These are phyloP conservation scores for Pogonocherus hispidulus DNA, from an alignment of 2,888 invertebrate species.

Conservation along the genomic window DNA sequence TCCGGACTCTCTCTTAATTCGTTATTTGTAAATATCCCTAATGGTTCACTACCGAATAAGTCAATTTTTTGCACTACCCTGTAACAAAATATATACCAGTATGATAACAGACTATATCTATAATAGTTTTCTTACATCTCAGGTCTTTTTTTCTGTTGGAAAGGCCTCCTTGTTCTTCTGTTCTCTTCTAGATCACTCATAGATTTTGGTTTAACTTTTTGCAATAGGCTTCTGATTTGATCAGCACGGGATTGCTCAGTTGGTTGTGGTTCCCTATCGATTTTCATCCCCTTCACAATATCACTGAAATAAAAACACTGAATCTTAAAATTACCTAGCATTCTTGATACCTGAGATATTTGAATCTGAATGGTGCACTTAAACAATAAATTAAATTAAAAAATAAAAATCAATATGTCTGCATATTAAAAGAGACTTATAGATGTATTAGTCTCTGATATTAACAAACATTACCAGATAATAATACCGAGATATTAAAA, in stretches of 20 bases:
- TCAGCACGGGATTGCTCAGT: conserved; percentile 69
- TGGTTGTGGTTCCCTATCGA: conserved; percentile 73
- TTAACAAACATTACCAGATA: no score
- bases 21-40: conserved; percentile 76
- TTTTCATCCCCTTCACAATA: conserved; percentile 82
- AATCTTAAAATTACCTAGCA: no score
- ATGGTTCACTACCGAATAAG: conserved; percentile 74
- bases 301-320: conserved; percentile 73
- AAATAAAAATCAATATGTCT: no score
- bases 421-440: no score
- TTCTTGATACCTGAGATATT: no score
- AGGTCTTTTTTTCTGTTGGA: conserved; percentile 17
- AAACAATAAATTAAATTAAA: no score
- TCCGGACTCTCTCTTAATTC: conserved; percentile 64
- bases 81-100: conserved; percentile 10
- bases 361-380: no score
- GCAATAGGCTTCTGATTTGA: conserved; percentile 68
- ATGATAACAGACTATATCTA: background rate
- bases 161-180: conserved; percentile 24
- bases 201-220: conserved; percentile 38
- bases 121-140: conserved; percentile 24
- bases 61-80: conserved; percentile 70
- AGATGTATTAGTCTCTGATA: no score
- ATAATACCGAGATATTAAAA: no score
- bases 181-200: background rate